These are phyloP conservation scores for Cyprinodon variegatus DNA, from an alignment of 2,113 vertebrate species.

Conservation along the genomic window DNA sequence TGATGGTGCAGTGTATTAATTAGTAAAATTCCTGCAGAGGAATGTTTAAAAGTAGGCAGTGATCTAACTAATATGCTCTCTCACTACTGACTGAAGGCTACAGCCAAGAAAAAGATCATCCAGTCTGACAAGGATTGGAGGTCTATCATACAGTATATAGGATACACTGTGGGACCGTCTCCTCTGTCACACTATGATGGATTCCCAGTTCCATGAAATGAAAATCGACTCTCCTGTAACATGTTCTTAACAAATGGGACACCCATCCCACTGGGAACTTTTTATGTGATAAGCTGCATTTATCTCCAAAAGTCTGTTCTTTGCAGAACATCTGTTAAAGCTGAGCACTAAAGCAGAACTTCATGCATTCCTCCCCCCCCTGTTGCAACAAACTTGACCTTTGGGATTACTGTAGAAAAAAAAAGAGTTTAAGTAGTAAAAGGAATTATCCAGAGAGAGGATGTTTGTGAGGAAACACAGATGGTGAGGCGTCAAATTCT, in stretches of 20 bases:
- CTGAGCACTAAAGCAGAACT: conserved; percentile 64
- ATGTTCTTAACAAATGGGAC: conserved; percentile 46
- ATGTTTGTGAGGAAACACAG: conserved; percentile 49
- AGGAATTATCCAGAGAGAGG: conserved; percentile 48
- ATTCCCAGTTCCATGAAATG: conserved; percentile 25
- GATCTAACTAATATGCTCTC: background rate
- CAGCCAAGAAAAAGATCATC: conserved; percentile 7
- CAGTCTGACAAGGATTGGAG: conserved; percentile 13
- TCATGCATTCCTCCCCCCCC: conserved; percentile 30
- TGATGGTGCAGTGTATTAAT: background rate
- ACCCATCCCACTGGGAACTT: conserved; percentile 48
- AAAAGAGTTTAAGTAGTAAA: conserved; percentile 39
- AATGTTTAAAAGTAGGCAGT: background rate
- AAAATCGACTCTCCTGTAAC: conserved; percentile 38
- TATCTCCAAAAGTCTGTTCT: conserved; percentile 56
- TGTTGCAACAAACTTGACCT: conserved; percentile 24
- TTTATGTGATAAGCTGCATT: conserved; percentile 66
- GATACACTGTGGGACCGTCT: conserved; percentile 16
- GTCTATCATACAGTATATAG: conserved; percentile 10
- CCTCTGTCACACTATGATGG: conserved; percentile 33
- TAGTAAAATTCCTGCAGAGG: background rate
- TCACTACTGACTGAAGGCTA: background rate
- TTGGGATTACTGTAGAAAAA: conserved; percentile 51
- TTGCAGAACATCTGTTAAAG: conserved; percentile 56
- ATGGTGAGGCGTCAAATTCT: conserved; percentile 43